Percentiles rank a stretch among this genome's conserved stretches.
Evolutionary conservation across 2,888 invertebrate species (phyloP).

Genomic region (Diploptera punctata): DNA sequence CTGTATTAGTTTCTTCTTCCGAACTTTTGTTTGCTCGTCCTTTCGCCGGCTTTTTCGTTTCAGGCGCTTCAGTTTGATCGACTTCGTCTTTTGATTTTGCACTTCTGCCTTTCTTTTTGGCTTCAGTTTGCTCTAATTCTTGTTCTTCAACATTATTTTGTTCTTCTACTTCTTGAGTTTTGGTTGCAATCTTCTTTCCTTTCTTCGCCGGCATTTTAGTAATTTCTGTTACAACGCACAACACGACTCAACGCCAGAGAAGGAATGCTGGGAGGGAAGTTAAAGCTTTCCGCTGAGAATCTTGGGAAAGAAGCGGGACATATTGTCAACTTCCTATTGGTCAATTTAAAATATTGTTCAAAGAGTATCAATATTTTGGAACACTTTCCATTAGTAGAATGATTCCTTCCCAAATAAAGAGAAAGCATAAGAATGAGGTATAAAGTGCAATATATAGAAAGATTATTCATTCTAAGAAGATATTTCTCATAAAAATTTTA

Average conservation of each 20-base stretch:
- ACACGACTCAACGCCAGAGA: background rate
- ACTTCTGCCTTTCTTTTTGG: constrained; percentile 17
- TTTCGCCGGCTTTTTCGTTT: background rate
- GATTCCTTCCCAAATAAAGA: too few relatives aligned
- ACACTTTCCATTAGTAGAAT: too few relatives aligned
- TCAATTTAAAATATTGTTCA: too few relatives aligned
- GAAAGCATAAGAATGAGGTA: too few relatives aligned
- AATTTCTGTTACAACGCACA: background rate
- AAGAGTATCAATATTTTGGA: too few relatives aligned
- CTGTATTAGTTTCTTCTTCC: constrained; percentile 11
- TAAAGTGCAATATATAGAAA: too few relatives aligned
- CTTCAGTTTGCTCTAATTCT: background rate
- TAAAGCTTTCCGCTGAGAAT: background rate
- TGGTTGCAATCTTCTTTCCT: background rate
- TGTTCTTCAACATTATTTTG: background rate
- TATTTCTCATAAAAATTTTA: too few relatives aligned
- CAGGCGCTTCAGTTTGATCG: background rate
- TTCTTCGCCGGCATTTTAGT: constrained; percentile 26
- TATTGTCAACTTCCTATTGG: background rate
- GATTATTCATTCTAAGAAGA: too few relatives aligned
- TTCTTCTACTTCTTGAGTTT: background rate
- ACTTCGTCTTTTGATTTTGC: constrained; percentile 12
- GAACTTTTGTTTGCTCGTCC: background rate
- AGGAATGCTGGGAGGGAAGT: background rate
- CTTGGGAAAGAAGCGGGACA: constrained; percentile 8